Evolutionary conservation across 2,888 invertebrate species (phyloP), one percentile per base, ranked within the genome.

Genomic region (Cantharis flavilabris): DNA sequence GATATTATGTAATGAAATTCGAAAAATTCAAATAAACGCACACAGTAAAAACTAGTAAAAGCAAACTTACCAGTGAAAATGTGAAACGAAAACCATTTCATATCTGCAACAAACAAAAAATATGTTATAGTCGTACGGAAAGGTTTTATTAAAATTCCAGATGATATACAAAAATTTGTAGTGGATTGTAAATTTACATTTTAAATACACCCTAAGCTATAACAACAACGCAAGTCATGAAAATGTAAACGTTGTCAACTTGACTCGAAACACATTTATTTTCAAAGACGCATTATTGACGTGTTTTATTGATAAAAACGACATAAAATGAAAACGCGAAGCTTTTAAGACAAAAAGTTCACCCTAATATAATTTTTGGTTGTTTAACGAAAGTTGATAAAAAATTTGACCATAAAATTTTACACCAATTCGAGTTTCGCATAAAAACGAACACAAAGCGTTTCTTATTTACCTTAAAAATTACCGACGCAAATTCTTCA

Each of bases 201-300:
- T 71, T 65, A 70, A 71, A 70, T 75, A 65, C 33, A 33, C 74
- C 30, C 70, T 62, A 73, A 69, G 28, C 69, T 49, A 49, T 49
- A 49, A n/a, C 49, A 49, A 67, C 65, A 69, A 73, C 49, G 73
- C 69, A 63, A 69, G 73, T 70, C 70, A 33, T 70, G 75, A 70
- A 75, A 75, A 75, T 75, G 70, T 64, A 70, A 75, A 75, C 71
- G 70, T 64, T 62, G 71, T 62, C 75, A 71, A 64, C 64, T 62
- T 63, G 69, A 62, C 63, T 67, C 75, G 16, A 30, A 69, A 67
- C 75, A 75, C 71, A 75, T 75, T 65, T 71, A 71, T 71, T 73
- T 71, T 16, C 49, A 49, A 70, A 65, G 75, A 75, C 75, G 65
- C 30, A 70, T 26, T 70, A 75, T 75, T 71, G 75, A 75, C 75